Percentiles rank a stretch among this genome's conserved stretches.
Evolutionary conservation across 2,888 invertebrate species (phyloP).

Genomic region (Muscina levida): DNA sequence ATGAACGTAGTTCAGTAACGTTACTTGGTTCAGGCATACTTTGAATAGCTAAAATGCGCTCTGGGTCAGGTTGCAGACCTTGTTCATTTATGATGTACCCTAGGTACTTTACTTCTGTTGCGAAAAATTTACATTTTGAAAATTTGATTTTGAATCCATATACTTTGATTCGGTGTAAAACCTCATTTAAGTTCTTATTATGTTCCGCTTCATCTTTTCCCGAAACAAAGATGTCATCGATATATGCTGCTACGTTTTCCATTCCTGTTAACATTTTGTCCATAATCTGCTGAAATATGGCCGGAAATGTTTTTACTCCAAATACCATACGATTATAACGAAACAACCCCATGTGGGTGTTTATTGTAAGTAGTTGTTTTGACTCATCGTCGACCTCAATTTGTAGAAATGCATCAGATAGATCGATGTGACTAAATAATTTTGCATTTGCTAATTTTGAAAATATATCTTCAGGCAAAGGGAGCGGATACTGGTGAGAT

Average conservation of each 20-base stretch:
- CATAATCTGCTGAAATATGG: slow-evolving; percentile 47
- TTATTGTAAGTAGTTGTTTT: no score
- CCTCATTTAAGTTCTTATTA: slow-evolving; percentile 44
- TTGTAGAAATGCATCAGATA: slow-evolving; percentile 65
- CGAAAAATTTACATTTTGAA: slow-evolving; percentile 21
- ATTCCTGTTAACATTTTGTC: slow-evolving; percentile 35
- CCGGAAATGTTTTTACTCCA: slow-evolving; percentile 46
- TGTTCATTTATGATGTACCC: slow-evolving; percentile 42
- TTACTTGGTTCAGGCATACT: slow-evolving; percentile 63
- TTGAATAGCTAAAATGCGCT: slow-evolving; percentile 50
- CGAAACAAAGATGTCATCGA: slow-evolving; percentile 54
- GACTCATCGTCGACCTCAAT: slow-evolving; percentile 37
- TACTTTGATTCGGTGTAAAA: neutral
- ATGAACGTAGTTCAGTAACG: slow-evolving; percentile 63
- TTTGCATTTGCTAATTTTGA: slow-evolving; percentile 41
- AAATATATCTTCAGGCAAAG: slow-evolving; percentile 60
- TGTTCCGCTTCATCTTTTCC: slow-evolving; percentile 53
- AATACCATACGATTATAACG: slow-evolving; percentile 28
- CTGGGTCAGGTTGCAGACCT: slow-evolving; percentile 60
- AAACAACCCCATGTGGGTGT: slow-evolving; percentile 1
- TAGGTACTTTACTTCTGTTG: slow-evolving; percentile 29
- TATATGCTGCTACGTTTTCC: slow-evolving; percentile 41
- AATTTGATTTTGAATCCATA: slow-evolving; percentile 12
- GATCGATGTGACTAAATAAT: slow-evolving; percentile 54
- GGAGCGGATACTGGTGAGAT: slow-evolving; percentile 63